Percentiles rank a stretch among this genome's conserved stretches.
Conservation (phyloP, 2,888 invertebrate species). For the Cephus spinipes region DNA sequence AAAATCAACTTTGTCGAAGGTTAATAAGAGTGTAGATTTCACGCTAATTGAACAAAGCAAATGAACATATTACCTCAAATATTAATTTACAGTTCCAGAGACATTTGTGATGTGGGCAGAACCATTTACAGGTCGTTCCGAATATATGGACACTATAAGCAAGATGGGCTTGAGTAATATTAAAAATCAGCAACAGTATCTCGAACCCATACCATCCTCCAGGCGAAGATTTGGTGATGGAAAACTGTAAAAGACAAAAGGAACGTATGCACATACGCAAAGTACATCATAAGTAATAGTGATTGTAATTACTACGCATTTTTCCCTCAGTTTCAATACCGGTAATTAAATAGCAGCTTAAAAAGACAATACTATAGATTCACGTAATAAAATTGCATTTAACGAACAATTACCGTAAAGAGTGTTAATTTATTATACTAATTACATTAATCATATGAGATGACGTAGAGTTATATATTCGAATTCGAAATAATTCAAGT, state of each 20-base stretch:
- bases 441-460: too few relatives aligned
- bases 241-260: slow-evolving; percentile 23
- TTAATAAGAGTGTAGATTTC: slow-evolving; percentile 14
- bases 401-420: too few relatives aligned
- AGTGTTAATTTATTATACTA: too few relatives aligned
- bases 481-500: too few relatives aligned
- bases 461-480: too few relatives aligned
- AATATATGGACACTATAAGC: slow-evolving; percentile 74
- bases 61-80: not conserved
- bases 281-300: too few relatives aligned
- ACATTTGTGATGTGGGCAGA: slow-evolving; percentile 70
- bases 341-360: too few relatives aligned
- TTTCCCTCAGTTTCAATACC: too few relatives aligned
- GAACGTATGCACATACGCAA: too few relatives aligned
- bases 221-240: slow-evolving; percentile 71
- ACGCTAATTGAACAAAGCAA: slow-evolving; percentile 30
- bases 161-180: slow-evolving; percentile 72
- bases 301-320: too few relatives aligned
- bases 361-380: too few relatives aligned
- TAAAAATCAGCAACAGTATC: slow-evolving; percentile 73
- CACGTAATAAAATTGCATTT: too few relatives aligned
- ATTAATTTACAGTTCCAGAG: slow-evolving; percentile 65
- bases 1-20: slow-evolving; percentile 37
- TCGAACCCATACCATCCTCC: slow-evolving; percentile 72
- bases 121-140: slow-evolving; percentile 72